phyloP scores from a whole-genome alignment of 64 coral and sea anemone genomes.

The Pachyseris speciosa region DNA sequence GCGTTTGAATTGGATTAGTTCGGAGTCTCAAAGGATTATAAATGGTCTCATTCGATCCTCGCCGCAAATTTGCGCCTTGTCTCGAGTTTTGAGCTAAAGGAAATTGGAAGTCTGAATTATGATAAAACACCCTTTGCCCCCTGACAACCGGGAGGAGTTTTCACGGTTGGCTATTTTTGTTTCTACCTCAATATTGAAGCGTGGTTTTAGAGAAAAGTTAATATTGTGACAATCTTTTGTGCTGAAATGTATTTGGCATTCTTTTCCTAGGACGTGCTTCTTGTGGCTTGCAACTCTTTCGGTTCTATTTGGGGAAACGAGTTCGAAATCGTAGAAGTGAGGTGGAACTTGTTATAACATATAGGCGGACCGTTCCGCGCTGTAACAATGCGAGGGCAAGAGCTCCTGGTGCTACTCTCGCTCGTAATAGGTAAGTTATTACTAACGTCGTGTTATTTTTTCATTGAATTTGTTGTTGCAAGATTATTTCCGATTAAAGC shows the following conservation, averaged over 20 bases:
- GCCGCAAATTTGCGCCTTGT: neutral
- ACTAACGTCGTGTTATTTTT: neutral
- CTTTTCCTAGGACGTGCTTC: neutral
- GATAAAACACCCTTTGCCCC: too few species aligned
- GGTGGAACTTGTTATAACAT: neutral
- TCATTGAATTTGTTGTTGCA: neutral
- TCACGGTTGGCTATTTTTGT: neutral
- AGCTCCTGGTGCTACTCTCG: neutral
- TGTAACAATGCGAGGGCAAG: neutral
- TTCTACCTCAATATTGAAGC: neutral
- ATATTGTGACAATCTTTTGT: slow-evolving; percentile 3
- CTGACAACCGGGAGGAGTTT: too few species aligned
- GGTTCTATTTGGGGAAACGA: neutral
- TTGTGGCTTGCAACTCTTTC: neutral
- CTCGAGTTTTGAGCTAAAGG: neutral
- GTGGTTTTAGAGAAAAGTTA: neutral
- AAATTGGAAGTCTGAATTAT: too few species aligned
- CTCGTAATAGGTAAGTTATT: neutral
- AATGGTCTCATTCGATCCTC: neutral
- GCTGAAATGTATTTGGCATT: slow-evolving; percentile 16
- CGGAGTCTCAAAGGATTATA: neutral
- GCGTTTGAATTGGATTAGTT: neutral
- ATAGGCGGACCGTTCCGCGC: neutral
- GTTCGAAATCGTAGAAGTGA: neutral
- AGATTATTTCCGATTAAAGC: neutral